Conservation (phyloP, 2,888 invertebrate genomes). For the Lasioglossum lativentre region DNA sequence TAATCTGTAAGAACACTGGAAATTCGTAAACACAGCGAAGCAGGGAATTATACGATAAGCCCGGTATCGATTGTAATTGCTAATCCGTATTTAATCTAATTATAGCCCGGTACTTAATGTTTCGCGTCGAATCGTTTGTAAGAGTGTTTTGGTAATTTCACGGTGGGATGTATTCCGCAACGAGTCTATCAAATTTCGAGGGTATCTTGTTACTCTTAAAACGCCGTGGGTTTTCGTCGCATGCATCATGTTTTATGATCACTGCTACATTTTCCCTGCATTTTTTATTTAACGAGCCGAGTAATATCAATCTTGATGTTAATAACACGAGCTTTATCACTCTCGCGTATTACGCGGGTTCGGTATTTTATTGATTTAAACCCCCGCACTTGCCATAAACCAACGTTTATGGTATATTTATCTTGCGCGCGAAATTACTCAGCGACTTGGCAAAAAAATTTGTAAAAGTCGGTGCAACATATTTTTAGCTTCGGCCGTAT, state of each 20-base stretch:
- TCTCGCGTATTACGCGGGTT: background rate
- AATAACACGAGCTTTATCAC: background rate
- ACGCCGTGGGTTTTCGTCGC: background rate
- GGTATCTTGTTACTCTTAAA: background rate
- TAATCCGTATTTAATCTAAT: background rate
- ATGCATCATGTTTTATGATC: background rate
- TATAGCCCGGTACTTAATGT: background rate
- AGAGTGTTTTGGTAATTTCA: background rate
- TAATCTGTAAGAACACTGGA: background rate
- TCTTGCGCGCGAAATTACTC: background rate
- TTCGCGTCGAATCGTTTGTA: background rate
- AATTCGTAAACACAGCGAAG: background rate
- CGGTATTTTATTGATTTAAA: conserved; percentile 4
- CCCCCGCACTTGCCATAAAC: background rate
- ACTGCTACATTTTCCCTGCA: background rate
- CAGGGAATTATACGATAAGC: background rate
- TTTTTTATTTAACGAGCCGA: background rate
- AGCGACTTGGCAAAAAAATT: conserved; percentile 1
- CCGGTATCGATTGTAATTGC: background rate
- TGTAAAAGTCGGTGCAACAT: background rate
- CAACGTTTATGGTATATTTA: background rate
- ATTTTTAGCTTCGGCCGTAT: background rate
- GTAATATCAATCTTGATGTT: conserved; percentile 7
- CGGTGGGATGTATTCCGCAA: background rate
- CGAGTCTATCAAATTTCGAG: background rate